phyloP scores from a whole-genome alignment of 2,888 invertebrate genomes.

The Polymixis flavicincta region DNA sequence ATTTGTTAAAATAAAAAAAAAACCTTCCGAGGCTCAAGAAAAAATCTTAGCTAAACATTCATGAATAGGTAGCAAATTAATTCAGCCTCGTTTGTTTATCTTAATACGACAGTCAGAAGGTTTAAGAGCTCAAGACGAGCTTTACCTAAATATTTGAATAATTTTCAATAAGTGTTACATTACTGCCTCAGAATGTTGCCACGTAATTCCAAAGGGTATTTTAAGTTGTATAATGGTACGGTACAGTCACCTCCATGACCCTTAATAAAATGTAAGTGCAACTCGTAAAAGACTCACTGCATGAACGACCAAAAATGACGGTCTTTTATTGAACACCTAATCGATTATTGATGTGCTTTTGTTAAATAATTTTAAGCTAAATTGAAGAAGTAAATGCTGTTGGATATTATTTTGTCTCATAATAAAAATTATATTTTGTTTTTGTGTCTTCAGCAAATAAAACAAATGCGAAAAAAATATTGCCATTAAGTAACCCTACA shows the following conservation, averaged over 20 bases:
- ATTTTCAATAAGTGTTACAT: not conserved
- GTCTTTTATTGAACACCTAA: constrained; percentile 3
- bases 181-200: constrained; percentile 7
- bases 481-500: not conserved
- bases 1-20: not conserved
- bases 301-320: not conserved
- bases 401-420: constrained; percentile 1
- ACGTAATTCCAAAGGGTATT: constrained; percentile 27
- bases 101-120: not conserved
- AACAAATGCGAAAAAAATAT: not conserved
- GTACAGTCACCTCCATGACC: constrained; percentile 9
- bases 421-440: not conserved
- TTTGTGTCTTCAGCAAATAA: not conserved
- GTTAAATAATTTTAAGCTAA: not conserved
- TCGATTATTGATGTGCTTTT: constrained; percentile 4
- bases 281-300: constrained; percentile 20
- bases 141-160: constrained; percentile 4
- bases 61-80: constrained; percentile 16
- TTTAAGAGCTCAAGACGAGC: constrained; percentile 2
- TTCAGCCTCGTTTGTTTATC: constrained; percentile 13
- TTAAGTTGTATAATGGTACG: constrained; percentile 15
- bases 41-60: not conserved
- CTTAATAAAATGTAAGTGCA: constrained; percentile 11
- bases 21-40: not conserved
- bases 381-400: not conserved